Base-by-base conservation (phyloP, 2,888 invertebrate species). In the Fragum whitleyi region DNA sequence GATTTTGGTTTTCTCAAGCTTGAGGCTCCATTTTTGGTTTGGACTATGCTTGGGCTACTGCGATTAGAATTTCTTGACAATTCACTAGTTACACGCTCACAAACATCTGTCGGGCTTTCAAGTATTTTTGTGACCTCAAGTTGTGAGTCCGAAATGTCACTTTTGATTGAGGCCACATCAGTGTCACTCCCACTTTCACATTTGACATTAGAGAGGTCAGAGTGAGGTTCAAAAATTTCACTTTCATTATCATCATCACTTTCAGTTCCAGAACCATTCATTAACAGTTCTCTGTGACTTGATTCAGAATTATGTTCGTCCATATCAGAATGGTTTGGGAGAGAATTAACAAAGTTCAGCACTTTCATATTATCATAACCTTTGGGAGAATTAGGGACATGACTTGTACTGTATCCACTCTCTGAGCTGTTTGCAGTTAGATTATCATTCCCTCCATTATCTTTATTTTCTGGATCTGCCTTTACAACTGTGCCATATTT, bases 171-270 rank as follows among this genome's bases (percentile, higher is more conserved):
- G 19, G 75, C 70, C 51, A 67, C 71, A 16, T 81, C 81, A 21
- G 75, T 69, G 16, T 85, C 85, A 78, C 85, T 85, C 6, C 85
- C 85, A 74, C 81, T 81, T n/a, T 16, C 68, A 73, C 85, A 85
- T 21, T 61, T 59, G 0, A 75, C 36, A 59, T 69, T 67, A 14
- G 74, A 69, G 19, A 85, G 14, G 7, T 82, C 77, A 26, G 76
- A 73, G 0, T n/a, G 42, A 0, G 29, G 55, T 19, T 70, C 57
- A 39, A 59, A 28, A n/a, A 36, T 59, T 26, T 72, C 75, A 26
- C 73, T 65, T 23, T 69, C 36, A 53, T 79, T 77, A 3, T 62
- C 62, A 51, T 16, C 29, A 14, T 53, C 23, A 55, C 70, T 79
- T 3, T 81, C 81, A 53, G 84, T 77, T 26, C 74, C 77, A 3